Evolutionary conservation across 2,113 vertebrate species (phyloP).

Genomic region (Cyprinodon variegatus): DNA sequence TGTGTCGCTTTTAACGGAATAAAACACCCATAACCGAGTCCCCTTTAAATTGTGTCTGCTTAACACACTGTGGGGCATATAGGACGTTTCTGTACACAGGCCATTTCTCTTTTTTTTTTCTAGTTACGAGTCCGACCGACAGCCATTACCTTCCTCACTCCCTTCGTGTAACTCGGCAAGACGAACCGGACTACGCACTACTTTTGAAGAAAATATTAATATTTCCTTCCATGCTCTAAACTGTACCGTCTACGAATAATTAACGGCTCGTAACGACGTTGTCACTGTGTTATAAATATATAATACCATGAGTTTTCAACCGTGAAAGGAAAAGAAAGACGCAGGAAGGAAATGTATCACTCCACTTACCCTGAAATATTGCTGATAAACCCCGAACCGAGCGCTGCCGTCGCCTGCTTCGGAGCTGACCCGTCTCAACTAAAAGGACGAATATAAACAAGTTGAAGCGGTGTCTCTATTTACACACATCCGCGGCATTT

Average conservation of each 20-base stretch:
- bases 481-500: constrained; percentile 67
- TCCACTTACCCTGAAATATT: constrained; percentile 80
- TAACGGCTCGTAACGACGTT: not conserved
- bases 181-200: constrained; percentile 44
- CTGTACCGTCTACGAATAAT: not conserved
- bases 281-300: constrained; percentile 46
- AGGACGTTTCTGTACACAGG: constrained; percentile 37
- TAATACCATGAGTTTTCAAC: constrained; percentile 45
- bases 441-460: constrained; percentile 35
- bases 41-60: not conserved
- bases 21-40: not conserved
- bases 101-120: constrained; percentile 71
- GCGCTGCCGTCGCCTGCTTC: constrained; percentile 24
- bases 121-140: constrained; percentile 71
- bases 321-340: constrained; percentile 68
- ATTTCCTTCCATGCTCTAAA: not conserved
- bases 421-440: constrained; percentile 20
- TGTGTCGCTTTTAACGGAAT: constrained; percentile 1
- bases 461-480: constrained; percentile 47
- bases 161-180: constrained; percentile 47
- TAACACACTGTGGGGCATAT: constrained; percentile 12
- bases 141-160: constrained; percentile 77
- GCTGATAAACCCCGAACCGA: constrained; percentile 59
- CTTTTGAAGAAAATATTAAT: constrained; percentile 23
- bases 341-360: constrained; percentile 81